Conservation (phyloP, 2,797 vertebrate genomes). For the Phrynocephalus forsythii region DNA sequence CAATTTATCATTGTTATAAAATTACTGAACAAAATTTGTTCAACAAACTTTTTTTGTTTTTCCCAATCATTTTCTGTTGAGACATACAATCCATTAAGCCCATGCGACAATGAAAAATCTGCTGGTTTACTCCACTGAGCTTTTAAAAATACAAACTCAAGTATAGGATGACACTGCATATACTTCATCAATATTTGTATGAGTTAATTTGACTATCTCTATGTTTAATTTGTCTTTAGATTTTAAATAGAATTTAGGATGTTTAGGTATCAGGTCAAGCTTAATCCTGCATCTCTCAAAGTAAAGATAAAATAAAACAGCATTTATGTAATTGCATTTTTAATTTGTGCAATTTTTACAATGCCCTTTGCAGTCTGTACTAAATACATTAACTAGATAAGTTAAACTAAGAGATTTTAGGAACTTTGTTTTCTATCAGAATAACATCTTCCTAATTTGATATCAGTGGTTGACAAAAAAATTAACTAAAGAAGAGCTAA, state of each 20-base stretch:
- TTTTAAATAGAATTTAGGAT: background rate
- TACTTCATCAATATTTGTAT: background rate
- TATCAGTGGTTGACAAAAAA: background rate
- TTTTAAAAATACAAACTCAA: background rate
- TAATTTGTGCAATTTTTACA: background rate
- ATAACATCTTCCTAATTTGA: background rate
- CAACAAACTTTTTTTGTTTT: background rate
- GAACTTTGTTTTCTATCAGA: background rate
- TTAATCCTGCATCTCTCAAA: background rate
- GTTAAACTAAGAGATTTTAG: background rate
- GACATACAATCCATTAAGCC: background rate
- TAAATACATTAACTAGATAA: background rate
- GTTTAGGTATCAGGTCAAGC: background rate
- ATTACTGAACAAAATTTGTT: slow-evolving; percentile 4
- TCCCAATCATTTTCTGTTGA: background rate
- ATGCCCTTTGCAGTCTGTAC: background rate
- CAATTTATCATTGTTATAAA: background rate
- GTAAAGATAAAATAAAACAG: background rate
- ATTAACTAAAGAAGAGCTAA: background rate
- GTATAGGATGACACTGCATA: background rate
- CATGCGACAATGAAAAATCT: background rate
- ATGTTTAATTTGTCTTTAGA: background rate
- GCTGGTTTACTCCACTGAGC: background rate
- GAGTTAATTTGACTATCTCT: background rate
- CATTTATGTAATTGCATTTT: background rate